Evolutionary conservation across 1,140 invertebrate species (phyloP).

Genomic region (Drosophila lacertosa): DNA sequence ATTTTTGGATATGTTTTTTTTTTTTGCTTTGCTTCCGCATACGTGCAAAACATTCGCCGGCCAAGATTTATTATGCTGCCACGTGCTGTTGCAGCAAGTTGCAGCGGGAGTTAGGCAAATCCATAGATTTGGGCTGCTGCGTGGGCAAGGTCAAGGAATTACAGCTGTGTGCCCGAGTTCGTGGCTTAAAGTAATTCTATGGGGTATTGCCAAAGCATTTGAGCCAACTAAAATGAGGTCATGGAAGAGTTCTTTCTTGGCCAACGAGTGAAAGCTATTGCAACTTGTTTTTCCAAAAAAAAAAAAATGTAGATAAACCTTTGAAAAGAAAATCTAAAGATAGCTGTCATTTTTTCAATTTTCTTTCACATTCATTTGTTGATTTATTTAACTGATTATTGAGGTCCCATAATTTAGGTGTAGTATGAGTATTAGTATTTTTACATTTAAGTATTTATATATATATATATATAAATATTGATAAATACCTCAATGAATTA

Average conservation of each 20-base stretch:
- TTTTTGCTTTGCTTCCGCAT: conserved; percentile 42
- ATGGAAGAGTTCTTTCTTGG: neutral
- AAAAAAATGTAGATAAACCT: too few species aligned
- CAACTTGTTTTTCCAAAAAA: too few species aligned
- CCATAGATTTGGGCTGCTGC: conserved; percentile 29
- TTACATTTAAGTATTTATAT: too few species aligned
- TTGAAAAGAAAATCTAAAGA: too few species aligned
- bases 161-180: neutral
- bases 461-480: too few species aligned
- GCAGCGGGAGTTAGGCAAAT: conserved; percentile 38
- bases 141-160: conserved; percentile 59
- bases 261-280: too few species aligned
- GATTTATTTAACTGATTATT: neutral
- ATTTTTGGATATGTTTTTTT: neutral
- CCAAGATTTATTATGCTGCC: conserved; percentile 65
- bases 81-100: conserved; percentile 70
- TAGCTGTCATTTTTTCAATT: too few species aligned
- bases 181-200: neutral
- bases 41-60: conserved; percentile 60
- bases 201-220: neutral
- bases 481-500: too few species aligned
- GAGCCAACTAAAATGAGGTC: neutral
- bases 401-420: too few species aligned
- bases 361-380: neutral
- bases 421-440: too few species aligned